Conservation (phyloP, 2,888 invertebrate species). For the Latrodectus elegans region DNA sequence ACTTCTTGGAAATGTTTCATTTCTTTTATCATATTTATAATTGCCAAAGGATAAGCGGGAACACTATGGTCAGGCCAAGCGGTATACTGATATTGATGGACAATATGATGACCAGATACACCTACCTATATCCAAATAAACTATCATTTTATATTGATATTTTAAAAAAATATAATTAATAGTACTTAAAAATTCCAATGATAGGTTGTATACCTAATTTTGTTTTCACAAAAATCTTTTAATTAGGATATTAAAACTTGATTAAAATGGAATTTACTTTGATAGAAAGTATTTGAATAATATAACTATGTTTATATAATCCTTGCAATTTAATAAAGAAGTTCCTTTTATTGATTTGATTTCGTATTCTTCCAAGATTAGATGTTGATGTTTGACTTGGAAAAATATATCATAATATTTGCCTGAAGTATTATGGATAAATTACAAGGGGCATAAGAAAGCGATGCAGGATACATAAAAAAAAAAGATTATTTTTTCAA, state of each 20-base stretch:
- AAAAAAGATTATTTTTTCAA: too few species aligned
- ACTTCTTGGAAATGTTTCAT: conserved; percentile 77
- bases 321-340: neutral
- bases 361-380: neutral
- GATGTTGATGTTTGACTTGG: too few species aligned
- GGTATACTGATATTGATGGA: conserved; percentile 94
- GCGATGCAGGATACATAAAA: too few species aligned
- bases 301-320: neutral
- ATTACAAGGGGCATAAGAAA: too few species aligned
- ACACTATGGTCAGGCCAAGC: conserved; percentile 99
- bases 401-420: too few species aligned
- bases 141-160: neutral
- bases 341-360: neutral
- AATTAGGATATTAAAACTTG: neutral
- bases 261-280: too few species aligned
- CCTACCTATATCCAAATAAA: conserved; percentile 34
- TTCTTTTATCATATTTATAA: conserved; percentile 90
- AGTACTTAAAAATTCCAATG: neutral
- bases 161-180: neutral
- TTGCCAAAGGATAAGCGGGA: conserved; percentile 94
- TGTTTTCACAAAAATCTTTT: neutral
- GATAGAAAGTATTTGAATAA: too few species aligned
- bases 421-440: too few species aligned
- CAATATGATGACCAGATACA: conserved; percentile 34
- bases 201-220: neutral